phyloP scores from a whole-genome alignment of 2,797 vertebrate species.

The Zenarchopterus dispar region DNA sequence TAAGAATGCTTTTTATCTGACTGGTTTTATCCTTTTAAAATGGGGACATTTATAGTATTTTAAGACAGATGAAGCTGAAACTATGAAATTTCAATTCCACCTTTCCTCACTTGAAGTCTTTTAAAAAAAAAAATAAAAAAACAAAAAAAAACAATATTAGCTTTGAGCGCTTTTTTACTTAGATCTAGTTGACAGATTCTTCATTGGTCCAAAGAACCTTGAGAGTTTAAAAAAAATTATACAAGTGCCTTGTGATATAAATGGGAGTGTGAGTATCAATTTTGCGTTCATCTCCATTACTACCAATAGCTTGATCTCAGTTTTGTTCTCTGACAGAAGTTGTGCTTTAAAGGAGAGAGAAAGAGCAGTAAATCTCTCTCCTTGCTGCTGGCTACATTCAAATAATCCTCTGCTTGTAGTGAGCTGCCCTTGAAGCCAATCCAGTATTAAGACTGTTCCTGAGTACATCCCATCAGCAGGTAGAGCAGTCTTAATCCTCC shows the following conservation, averaged over 20 bases:
- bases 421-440: slow-evolving; percentile 72
- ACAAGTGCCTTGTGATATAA: not conserved
- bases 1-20: too few species aligned
- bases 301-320: slow-evolving; percentile 46
- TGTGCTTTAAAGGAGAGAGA: slow-evolving; percentile 28
- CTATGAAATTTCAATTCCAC: too few species aligned
- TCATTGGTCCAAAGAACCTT: too few species aligned
- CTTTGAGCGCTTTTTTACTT: too few species aligned
- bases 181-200: too few species aligned
- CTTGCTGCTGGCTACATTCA: slow-evolving; percentile 63
- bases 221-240: too few species aligned
- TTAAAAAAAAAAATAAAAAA: too few species aligned
- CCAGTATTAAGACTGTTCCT: slow-evolving; percentile 67
- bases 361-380: slow-evolving; percentile 56
- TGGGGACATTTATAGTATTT: too few species aligned
- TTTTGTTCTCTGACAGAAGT: slow-evolving; percentile 60
- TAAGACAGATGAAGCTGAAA: too few species aligned
- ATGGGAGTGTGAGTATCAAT: not conserved
- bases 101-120: too few species aligned
- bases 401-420: slow-evolving; percentile 72
- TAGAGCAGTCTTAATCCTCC: slow-evolving; percentile 72
- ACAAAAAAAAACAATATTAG: too few species aligned
- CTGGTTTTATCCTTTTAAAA: too few species aligned
- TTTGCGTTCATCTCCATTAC: slow-evolving; percentile 32
- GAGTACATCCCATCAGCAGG: slow-evolving; percentile 73